phyloP scores from a whole-genome alignment of 1,140 invertebrate genomes.

The Drosophila mojavensis region DNA sequence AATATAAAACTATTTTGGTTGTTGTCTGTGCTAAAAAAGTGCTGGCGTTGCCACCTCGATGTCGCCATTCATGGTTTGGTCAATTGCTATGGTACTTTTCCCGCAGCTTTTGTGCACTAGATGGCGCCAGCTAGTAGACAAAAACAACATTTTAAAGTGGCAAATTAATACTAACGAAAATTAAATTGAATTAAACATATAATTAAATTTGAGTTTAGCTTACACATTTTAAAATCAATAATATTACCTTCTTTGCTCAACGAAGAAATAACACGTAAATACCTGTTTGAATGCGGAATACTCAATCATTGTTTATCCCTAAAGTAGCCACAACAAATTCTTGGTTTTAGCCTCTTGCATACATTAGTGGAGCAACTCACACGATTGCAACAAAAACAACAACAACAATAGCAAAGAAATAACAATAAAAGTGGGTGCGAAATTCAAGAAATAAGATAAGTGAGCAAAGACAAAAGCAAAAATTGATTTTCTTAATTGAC shows the following conservation, averaged over 20 bases:
- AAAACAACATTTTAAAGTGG: not conserved
- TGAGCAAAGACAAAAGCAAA: slow-evolving; percentile 44
- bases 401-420: not conserved
- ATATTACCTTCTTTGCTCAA: slow-evolving; percentile 7
- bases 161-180: no score
- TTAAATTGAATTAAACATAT: no score
- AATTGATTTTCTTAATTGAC: slow-evolving; percentile 80
- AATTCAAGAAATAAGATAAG: slow-evolving; percentile 4
- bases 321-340: slow-evolving; percentile 47
- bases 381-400: slow-evolving; percentile 55
- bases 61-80: not conserved
- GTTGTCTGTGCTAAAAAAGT: slow-evolving; percentile 7
- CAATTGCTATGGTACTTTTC: no score
- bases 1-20: slow-evolving; percentile 7
- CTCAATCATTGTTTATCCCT: slow-evolving; percentile 29
- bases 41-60: not conserved
- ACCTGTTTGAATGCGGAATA: slow-evolving; percentile 40
- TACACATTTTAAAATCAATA: not conserved
- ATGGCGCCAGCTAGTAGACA: not conserved
- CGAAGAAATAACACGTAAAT: slow-evolving; percentile 1
- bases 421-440: slow-evolving; percentile 48
- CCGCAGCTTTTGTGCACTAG: not conserved
- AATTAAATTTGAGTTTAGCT: not conserved
- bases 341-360: slow-evolving; percentile 71
- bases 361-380: slow-evolving; percentile 59